phyloP scores from a whole-genome alignment of 2,113 vertebrate genomes.

The Scomber japonicus region DNA sequence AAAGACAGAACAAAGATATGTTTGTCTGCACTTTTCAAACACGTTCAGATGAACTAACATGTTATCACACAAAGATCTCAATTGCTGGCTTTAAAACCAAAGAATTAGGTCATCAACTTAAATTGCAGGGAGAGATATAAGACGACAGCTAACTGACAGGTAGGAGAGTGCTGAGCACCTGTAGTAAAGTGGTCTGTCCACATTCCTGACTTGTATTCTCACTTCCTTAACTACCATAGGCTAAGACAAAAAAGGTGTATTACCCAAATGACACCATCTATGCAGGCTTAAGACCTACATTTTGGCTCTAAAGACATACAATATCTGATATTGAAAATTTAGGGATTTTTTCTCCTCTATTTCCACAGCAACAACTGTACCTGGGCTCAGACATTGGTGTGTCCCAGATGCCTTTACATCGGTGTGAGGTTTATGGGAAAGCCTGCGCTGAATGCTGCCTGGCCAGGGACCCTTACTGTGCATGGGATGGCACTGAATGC shows the following conservation, averaged over 20 bases:
- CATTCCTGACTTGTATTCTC: conserved; percentile 31
- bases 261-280: conserved; percentile 6
- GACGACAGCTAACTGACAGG: conserved; percentile 46
- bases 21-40: conserved; percentile 49
- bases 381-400: conserved; percentile 92
- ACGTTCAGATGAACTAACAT: conserved; percentile 20
- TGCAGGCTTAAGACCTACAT: not conserved
- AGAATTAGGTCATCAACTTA: conserved; percentile 45
- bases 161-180: conserved; percentile 21
- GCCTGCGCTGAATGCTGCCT: conserved; percentile 98
- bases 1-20: conserved; percentile 57
- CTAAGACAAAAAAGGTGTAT: conserved; percentile 10
- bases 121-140: conserved; percentile 44
- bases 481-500: conserved; percentile 96
- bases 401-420: conserved; percentile 95
- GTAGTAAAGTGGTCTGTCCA: conserved; percentile 7
- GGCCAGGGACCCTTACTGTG: conserved; percentile 97
- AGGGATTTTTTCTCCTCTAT: conserved; percentile 12
- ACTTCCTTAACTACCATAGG: not conserved
- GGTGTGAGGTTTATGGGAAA: conserved; percentile 95
- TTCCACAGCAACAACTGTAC: conserved; percentile 95
- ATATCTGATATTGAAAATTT: not conserved
- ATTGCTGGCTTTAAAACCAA: conserved; percentile 37
- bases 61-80: conserved; percentile 47
- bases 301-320: not conserved